Percentiles rank a stretch among this genome's conserved stretches.
Conservation (phyloP, 2,888 invertebrate genomes). For the Parochlus steinenii region DNA sequence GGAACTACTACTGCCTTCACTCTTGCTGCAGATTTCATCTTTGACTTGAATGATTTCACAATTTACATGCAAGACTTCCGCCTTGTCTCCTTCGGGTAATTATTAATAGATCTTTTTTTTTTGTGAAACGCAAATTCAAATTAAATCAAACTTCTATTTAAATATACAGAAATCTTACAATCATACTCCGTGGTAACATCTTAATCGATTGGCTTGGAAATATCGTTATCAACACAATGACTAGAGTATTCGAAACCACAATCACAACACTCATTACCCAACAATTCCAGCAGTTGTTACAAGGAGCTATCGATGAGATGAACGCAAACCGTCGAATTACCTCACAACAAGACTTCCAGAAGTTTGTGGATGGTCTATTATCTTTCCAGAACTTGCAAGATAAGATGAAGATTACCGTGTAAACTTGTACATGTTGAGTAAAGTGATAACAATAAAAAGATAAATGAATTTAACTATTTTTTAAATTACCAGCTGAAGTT, state of each 20-base stretch:
- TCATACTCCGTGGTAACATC: background rate
- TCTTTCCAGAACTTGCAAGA: no score
- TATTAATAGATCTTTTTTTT: no score
- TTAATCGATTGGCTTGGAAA: constrained; percentile 2
- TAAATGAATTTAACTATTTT: no score
- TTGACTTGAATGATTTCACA: background rate
- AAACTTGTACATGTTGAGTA: no score
- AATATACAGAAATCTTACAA: background rate
- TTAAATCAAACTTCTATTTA: no score
- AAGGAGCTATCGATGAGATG: constrained; percentile 5
- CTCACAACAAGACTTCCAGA: no score
- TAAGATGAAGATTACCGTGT: no score
- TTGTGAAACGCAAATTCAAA: no score
- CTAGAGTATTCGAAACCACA: background rate
- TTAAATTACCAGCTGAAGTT: no score
- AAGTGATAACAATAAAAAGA: no score
- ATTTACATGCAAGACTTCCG: background rate
- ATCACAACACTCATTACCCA: background rate
- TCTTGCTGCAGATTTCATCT: background rate
- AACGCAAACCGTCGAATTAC: background rate
- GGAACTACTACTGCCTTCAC: background rate
- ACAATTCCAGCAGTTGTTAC: background rate
- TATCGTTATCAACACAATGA: background rate
- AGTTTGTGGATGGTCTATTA: no score
- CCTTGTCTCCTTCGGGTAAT: background rate